phyloP scores from a whole-genome alignment of 2,797 vertebrate species.

The Etheostoma nigrum region DNA sequence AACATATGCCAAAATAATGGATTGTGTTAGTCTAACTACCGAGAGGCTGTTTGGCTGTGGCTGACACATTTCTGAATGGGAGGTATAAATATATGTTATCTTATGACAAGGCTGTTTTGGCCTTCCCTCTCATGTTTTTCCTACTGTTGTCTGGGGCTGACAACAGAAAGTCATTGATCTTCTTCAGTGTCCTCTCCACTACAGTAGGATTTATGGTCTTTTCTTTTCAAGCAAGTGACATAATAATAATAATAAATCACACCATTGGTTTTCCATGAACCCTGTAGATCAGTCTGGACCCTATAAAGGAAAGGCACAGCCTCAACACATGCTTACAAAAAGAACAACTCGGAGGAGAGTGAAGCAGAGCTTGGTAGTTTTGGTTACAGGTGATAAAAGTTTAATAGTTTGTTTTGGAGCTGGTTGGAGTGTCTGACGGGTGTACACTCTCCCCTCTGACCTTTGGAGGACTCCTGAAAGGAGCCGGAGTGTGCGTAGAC shows the following conservation, averaged over 20 bases:
- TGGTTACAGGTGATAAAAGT: constrained; percentile 68
- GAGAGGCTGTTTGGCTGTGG: constrained; percentile 31
- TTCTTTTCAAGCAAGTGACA: constrained; percentile 49
- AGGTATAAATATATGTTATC: constrained; percentile 54
- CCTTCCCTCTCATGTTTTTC: constrained; percentile 39
- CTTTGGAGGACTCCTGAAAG: constrained; percentile 51
- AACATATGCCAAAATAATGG: constrained; percentile 66
- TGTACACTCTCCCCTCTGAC: constrained; percentile 64
- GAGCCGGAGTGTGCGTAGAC: constrained; percentile 40
- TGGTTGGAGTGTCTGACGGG: constrained; percentile 48
- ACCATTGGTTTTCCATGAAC: constrained; percentile 54
- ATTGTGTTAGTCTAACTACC: constrained; percentile 48
- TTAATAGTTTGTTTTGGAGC: constrained; percentile 79
- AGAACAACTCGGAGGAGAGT: constrained; percentile 27
- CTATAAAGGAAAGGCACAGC: constrained; percentile 41
- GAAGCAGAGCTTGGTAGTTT: constrained; percentile 46
- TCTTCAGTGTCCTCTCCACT: constrained; percentile 46
- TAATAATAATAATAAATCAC: constrained; percentile 43
- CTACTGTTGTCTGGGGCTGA: constrained; percentile 33
- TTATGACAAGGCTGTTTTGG: constrained; percentile 44
- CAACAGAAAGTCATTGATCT: constrained; percentile 62
- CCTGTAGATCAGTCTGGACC: constrained; percentile 39
- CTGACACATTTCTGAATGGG: constrained; percentile 36
- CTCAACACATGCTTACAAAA: constrained; percentile 20
- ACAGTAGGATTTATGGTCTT: constrained; percentile 48